A percentile compares a stretch with the other conserved stretches of the same genome.
These are phyloP conservation scores for Ancistrus triradiatus DNA, from an alignment of 2,113 vertebrate genomes.

Conservation along the genomic window DNA sequence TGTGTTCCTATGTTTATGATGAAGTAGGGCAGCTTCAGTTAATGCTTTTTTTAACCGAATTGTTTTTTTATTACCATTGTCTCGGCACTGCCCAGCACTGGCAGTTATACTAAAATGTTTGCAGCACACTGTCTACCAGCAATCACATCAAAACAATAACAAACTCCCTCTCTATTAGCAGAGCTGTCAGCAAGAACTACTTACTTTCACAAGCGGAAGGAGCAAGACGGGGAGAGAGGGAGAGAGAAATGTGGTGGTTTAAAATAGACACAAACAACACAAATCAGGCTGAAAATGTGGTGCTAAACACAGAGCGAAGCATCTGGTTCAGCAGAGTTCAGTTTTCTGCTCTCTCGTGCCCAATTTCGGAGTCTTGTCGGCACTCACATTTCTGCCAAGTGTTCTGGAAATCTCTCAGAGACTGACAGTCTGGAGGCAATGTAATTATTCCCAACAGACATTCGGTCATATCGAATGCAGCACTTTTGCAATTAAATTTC, in stretches of 20 bases:
- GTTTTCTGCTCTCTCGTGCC: constrained; percentile 21
- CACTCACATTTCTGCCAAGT: constrained; percentile 33
- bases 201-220: constrained; percentile 33
- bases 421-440: constrained; percentile 42
- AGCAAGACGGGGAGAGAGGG: constrained; percentile 4
- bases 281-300: constrained; percentile 34
- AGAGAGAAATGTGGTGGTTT: constrained; percentile 11
- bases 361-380: constrained; percentile 21
- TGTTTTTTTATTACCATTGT: constrained; percentile 6
- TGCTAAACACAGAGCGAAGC: constrained; percentile 23
- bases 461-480: constrained; percentile 38
- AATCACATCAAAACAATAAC: constrained; percentile 34
- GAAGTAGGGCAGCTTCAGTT: constrained; percentile 27
- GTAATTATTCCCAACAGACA: constrained; percentile 36
- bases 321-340: constrained; percentile 44
- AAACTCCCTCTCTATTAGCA: constrained; percentile 35
- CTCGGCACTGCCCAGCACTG: constrained; percentile 20
- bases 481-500: constrained; percentile 41
- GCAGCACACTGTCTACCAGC: constrained; percentile 29
- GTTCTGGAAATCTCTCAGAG: constrained; percentile 36
- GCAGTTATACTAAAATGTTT: constrained; percentile 26
- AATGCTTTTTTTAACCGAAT: constrained; percentile 32
- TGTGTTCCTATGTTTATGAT: background rate
- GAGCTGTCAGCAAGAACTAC: constrained; percentile 39
- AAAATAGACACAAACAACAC: constrained; percentile 41